Evolutionary conservation across 2,113 vertebrate genomes (phyloP), one percentile per base, ranked within the genome.

Genomic region (Calonectris borealis): DNA sequence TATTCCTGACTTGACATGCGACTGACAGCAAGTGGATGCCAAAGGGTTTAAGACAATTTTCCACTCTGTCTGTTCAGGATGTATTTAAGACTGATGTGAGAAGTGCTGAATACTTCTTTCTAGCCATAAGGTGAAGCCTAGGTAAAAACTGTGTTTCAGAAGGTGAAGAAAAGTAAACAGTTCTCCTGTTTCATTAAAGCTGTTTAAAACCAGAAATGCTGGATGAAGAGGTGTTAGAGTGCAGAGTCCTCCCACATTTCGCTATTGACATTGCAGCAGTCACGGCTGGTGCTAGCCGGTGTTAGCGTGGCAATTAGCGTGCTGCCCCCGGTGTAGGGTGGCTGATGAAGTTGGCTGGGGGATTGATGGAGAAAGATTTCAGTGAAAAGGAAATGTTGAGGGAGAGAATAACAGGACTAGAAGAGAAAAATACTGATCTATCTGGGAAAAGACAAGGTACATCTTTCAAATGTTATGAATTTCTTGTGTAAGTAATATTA

Each of bases 31-130:
- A 96, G 72, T 92, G 85, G 90, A 93, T 96, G 96, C 94, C 88
- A 95, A 95, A 94, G 72, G 88, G n/a, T 95, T 96, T 96, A 94
- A 95, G 93, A 94, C 87, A 73, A 93, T 96, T 96, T 97, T 96
- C 95, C 85, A 86, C 90, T 93, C 94, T 85, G 75, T 90, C 95
- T 97, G 61, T 69, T 96, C 82, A 55, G 94, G 75, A 73, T 90
- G 91, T 65, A 27, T 86, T 95, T 93, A 87, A 75, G 93, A 70
- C 75, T 80, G 90, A 90, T 62, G 60, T 19, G 87, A 84, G 71
- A 90, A 80, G 32, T 66, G 69, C 81, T 64, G 64, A 96, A 54
- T 20, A 27, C 18, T 95, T 24, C 26, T 52, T 49, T 38, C 57
- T 73, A 42, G 48, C 75, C 82, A 2, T 22, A 55, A 72, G 46